Base-by-base conservation (phyloP, 1,140 invertebrate species). In the Augochlora pura region DNA sequence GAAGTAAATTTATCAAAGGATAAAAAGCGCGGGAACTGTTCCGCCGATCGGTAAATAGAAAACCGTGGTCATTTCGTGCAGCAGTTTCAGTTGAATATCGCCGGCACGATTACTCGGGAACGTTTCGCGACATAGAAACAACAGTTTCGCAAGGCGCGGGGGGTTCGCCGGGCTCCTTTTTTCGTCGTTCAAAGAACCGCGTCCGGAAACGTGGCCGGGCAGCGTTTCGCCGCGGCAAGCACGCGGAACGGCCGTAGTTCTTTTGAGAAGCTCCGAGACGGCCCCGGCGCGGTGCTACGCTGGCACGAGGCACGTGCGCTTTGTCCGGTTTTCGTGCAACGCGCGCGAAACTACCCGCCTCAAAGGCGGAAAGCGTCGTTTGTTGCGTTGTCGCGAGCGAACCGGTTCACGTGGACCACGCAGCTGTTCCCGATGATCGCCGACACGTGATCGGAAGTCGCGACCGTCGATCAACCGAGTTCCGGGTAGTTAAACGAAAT, bases 341-440 rank as follows among this genome's bases (percentile, higher is more conserved):
- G 6, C 57, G 54, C 63, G 39, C 46, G 27, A 60, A 42, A 12
- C 16, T 32, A 4, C n/a, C 69, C 18, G 65, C 57, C 63, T 70
- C 80, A 77, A 77, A 77, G 66, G 27, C 59, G 66, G 10, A 39
- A 63, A 27, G 25, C 62, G 25, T 63, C 67, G 66, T 77, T 77
- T 70, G 66, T 77, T 63, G 70, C 75, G 66, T 27, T 38, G n/a
- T 59, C 64, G 73, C n/a, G 75, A n/a, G 25, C 3, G 52, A 66
- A 70, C 23, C 57, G 73, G 67, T 32, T 77, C 75, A 77, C 75
- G 75, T 77, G 75, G 66, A 23, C 25, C 23, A 62, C 65, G 69
- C 74, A 77, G 74, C 74, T 77, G 74, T 68, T 46, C 64, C n/a
- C 16, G 12, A 14, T 62, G 75, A 77, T 77, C 69, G 57, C 49